Base-by-base conservation (phyloP, 2,797 vertebrate genomes). In the Fistularia tabacaria region DNA sequence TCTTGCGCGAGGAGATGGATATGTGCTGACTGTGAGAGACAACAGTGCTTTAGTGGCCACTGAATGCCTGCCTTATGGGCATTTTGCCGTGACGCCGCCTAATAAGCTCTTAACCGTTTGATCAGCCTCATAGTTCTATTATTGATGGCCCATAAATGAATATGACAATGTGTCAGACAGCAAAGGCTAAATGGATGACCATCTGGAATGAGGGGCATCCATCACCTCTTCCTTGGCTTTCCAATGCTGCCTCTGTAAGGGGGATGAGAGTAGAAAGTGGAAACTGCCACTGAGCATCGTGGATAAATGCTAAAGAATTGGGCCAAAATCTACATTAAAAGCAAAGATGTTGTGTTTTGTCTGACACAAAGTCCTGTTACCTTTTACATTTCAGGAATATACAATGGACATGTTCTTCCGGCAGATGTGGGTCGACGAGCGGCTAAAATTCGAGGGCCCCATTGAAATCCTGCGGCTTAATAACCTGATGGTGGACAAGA, bases 391-490 rank as follows among this genome's bases (percentile, higher is more conserved):
- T 39, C 71, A 90, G 88, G 88, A 89, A 36, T 90, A 76, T 73
- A 89, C 85, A 59, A 85, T 91, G 85, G 92, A 93, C 77, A 91
- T 93, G 87, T 93, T 93, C 79, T 92, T 92, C 59, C 89, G 91
- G 42, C 92, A 93, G 75, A 92, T 89, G 85, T 93, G 92, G 92
- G 81, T 93, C 10, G 92, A 93, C 14, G 87, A 91, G 71, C 80
- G 92, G 62, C 69, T 93, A 10, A 87, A 88, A 56, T 93, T 89
- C 2, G 81, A 92, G 13, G 91, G 92, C 40, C 88, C 89, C 7
- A 84, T 62, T 38, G 90, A 92, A 78, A 92, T 92, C 66, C 79
- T 93, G 51, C 82, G 88, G 7, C 74, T 93, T 42, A 93, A 93
- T 76, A 93, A 93, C 51, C 86, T 69, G 10, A 92, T 93, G 91